Evolutionary conservation across 2,888 invertebrate genomes (phyloP).

Genomic region (Drymonia ruficornis): DNA sequence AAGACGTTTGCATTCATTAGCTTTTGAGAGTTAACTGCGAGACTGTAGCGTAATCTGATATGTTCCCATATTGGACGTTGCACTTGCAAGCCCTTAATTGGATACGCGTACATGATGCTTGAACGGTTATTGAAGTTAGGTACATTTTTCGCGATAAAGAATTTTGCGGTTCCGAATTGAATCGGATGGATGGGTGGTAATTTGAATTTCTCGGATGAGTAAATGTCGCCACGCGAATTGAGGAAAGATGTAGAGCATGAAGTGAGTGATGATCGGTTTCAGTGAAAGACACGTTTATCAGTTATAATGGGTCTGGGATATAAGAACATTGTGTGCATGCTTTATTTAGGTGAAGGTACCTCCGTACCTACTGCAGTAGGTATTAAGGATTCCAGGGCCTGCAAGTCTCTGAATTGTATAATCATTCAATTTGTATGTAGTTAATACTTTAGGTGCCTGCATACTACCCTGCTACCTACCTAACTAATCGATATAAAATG

Average conservation of each 20-base stretch:
- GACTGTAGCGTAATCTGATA: conserved; percentile 69
- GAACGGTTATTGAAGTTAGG: conserved; percentile 39
- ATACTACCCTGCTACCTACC: too few relatives aligned
- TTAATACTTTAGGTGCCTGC: too few relatives aligned
- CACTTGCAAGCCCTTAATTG: conserved; percentile 58
- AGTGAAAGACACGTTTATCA: background rate
- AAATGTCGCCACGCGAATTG: conserved; percentile 34
- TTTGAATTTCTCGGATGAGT: conserved; percentile 30
- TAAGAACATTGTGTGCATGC: background rate
- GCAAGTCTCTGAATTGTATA: too few relatives aligned
- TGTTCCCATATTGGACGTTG: conserved; percentile 44
- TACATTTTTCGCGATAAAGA: conserved; percentile 16
- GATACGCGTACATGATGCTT: conserved; percentile 46
- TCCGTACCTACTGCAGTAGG: too few relatives aligned
- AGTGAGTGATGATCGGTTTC: conserved; percentile 17
- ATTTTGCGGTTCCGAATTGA: conserved; percentile 2
- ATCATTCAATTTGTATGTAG: too few relatives aligned
- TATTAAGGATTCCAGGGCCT: too few relatives aligned
- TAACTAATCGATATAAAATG: too few relatives aligned
- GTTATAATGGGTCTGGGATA: background rate
- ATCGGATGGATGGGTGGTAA: background rate
- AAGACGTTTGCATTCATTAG: conserved; percentile 74
- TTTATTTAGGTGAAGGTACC: background rate
- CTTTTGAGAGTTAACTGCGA: conserved; percentile 58
- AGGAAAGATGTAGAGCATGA: conserved; percentile 25